Percentiles rank a stretch among this genome's conserved stretches.
These are phyloP conservation scores for Noctua pronuba DNA, from an alignment of 2,888 invertebrate species.

Conservation along the genomic window DNA sequence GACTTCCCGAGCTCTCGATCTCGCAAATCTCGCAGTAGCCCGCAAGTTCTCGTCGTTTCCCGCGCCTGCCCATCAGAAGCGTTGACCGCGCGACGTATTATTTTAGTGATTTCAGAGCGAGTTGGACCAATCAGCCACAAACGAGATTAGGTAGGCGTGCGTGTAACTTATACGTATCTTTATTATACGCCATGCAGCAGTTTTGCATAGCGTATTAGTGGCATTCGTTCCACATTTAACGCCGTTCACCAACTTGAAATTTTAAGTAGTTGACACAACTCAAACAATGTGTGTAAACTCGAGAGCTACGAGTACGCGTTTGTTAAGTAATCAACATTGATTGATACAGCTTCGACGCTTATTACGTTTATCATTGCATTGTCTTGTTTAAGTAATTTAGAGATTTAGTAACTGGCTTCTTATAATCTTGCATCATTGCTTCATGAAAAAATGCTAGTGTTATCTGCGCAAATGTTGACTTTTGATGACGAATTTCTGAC, in stretches of 20 bases:
- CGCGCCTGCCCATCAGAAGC: constrained; percentile 22
- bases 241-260: constrained; percentile 56
- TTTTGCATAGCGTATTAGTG: constrained; percentile 52
- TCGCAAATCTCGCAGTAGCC: constrained; percentile 26
- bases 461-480: constrained; percentile 1
- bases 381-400: constrained; percentile 30
- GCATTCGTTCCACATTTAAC: constrained; percentile 62
- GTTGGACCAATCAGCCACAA: constrained; percentile 66
- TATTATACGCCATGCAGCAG: constrained; percentile 57
- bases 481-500: constrained; percentile 26
- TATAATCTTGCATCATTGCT: constrained; percentile 17
- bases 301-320: constrained; percentile 32
- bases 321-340: constrained; percentile 53
- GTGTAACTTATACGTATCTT: constrained; percentile 51
- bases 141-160: constrained; percentile 62
- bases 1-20: constrained; percentile 32
- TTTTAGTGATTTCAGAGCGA: constrained; percentile 65
- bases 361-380: constrained; percentile 42
- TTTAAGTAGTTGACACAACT: constrained; percentile 49
- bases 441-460: not conserved
- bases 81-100: constrained; percentile 46
- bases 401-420: constrained; percentile 29
- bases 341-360: constrained; percentile 45
- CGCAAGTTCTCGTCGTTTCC: constrained; percentile 39
- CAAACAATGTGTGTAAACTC: constrained; percentile 45